Base-by-base conservation (phyloP, 2,888 invertebrate genomes). In the Trissoscelio sp. region DNA sequence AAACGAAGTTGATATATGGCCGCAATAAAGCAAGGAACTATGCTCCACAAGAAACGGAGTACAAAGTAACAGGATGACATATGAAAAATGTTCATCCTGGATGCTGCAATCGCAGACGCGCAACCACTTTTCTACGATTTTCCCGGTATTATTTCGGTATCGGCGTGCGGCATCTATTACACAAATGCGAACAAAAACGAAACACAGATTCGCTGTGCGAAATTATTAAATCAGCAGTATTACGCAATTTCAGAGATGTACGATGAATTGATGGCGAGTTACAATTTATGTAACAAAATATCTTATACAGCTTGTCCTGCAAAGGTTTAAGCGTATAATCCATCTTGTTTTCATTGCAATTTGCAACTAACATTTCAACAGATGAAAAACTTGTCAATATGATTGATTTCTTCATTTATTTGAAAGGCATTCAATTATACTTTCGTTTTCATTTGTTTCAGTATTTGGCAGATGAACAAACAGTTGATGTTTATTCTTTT, bases 1-100 rank as follows among this genome's bases (percentile, higher is more conserved):
- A 42, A 69, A 55, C 12, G 22, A 24, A 31, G 14, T 11, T 78
- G 64, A 70, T 78, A 39, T 70, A 78, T 48, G 57, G 48, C 31
- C 48, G 57, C 22, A 46, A 66, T 66, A 75, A 67, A 77, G 18
- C 34, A 14, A 14, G 46, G 4, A 58, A 39, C 42, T 55, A 0
- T 18, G 18, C 42, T 57, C 24, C n/a, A 58, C 53, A 46, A 58
- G 28, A 44, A 62, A 22, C 48, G 37, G 12, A 46, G 46, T 20
- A 64, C 55, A 60, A 46, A 46, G 46, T 69, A 67, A 57, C 58
- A 67, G 24, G 53, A 64, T 39, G 78, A 48, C 67, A 39, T 60
- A 74, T 46, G 46, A 79, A 74, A 79, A 73, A 74, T 64, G 79
- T 69, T 73, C 77, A 73, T 79, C 60, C 69, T 44, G 79, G 74